These are phyloP conservation scores for Apodemus sylvaticus DNA, from an alignment of 2,113 vertebrate species.

Conservation along the genomic window DNA sequence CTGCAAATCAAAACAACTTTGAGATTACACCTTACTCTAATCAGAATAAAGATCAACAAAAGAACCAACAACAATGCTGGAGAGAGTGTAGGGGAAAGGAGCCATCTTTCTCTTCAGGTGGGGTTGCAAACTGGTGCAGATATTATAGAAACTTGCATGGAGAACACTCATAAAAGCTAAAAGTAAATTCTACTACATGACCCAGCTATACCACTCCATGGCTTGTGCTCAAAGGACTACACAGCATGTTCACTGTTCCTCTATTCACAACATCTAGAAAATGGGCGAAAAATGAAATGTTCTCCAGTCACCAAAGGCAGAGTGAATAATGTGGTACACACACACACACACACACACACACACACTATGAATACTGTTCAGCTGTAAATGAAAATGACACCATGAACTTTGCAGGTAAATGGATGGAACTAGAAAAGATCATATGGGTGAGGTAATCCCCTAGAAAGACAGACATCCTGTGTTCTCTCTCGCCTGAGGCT, in stretches of 20 bases:
- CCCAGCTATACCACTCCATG: neutral
- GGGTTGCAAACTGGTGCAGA: neutral
- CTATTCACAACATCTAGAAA: neutral
- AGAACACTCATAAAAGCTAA: neutral
- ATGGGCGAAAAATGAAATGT: neutral
- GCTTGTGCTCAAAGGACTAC: neutral
- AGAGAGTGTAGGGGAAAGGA: neutral
- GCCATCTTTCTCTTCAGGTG: neutral
- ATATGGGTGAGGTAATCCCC: neutral
- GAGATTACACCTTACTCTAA: neutral
- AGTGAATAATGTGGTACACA: neutral
- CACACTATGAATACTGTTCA: neutral
- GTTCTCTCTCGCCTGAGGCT: neutral
- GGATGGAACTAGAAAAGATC: neutral
- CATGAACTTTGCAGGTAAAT: neutral
- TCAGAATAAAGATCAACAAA: neutral
- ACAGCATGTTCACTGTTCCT: neutral
- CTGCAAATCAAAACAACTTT: neutral
- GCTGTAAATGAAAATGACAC: neutral
- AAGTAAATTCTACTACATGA: neutral
- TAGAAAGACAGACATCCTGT: neutral
- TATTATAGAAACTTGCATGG: neutral
- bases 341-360: neutral
- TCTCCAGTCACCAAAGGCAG: neutral
- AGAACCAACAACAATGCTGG: neutral